phyloP scores from a whole-genome alignment of 1,140 invertebrate genomes.

The Formica exsecta region DNA sequence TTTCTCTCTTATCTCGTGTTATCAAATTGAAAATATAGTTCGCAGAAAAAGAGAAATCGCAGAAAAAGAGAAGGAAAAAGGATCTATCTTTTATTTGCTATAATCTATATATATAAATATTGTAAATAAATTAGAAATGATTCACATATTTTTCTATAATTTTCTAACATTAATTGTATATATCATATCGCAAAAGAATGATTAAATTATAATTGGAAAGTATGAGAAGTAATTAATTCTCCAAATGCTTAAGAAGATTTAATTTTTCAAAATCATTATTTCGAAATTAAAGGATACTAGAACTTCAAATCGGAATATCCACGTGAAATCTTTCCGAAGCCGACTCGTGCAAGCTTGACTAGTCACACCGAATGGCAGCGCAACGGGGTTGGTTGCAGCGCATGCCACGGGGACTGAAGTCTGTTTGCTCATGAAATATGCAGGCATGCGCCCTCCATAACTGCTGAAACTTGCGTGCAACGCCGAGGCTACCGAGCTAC shows the following conservation, averaged over 20 bases:
- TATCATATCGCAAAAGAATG: background rate
- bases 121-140: background rate
- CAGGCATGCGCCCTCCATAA: slow-evolving; percentile 83
- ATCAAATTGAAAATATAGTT: slow-evolving; percentile 34
- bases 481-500: slow-evolving; percentile 73
- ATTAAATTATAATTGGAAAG: background rate
- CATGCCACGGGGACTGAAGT: slow-evolving; percentile 78
- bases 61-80: background rate
- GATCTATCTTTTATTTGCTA: background rate
- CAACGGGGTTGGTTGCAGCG: slow-evolving; percentile 66
- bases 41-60: background rate
- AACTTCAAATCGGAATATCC: slow-evolving; percentile 25
- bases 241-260: background rate
- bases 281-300: background rate
- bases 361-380: slow-evolving; percentile 37
- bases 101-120: background rate
- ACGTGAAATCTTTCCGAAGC: slow-evolving; percentile 72
- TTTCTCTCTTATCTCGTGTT: slow-evolving; percentile 36
- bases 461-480: slow-evolving; percentile 82
- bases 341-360: slow-evolving; percentile 62
- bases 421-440: slow-evolving; percentile 86
- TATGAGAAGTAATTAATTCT: background rate
- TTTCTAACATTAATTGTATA: background rate
- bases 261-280: background rate
- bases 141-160: background rate